Percentiles rank a stretch among this genome's conserved stretches.
These are phyloP conservation scores for Anoplius nigerrimus DNA, from an alignment of 2,888 invertebrate species.

Conservation along the genomic window DNA sequence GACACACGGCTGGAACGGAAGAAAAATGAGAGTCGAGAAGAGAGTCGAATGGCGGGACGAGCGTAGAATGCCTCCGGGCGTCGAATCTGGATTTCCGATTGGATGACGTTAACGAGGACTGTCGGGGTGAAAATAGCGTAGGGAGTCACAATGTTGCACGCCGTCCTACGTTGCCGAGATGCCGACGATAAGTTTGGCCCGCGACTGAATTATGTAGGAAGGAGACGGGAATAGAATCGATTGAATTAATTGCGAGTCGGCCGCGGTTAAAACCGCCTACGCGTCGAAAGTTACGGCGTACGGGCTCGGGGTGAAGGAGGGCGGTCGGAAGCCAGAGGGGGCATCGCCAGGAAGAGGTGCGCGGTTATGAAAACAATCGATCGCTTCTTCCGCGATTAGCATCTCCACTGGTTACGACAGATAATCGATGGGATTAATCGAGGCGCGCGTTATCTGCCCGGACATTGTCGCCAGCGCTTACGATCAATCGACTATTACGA, in stretches of 20 bases:
- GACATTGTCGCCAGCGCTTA: constrained; percentile 49
- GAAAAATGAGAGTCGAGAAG: constrained; percentile 9
- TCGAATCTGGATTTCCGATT: constrained; percentile 47
- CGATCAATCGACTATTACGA: constrained; percentile 39
- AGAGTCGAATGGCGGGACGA: constrained; percentile 19
- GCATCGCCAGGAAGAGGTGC: constrained; percentile 23
- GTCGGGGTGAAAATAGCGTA: constrained; percentile 54
- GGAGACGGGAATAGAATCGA: too few species aligned
- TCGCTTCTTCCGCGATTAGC: constrained; percentile 44
- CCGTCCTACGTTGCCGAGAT: too few species aligned
- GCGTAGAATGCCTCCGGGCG: constrained; percentile 40
- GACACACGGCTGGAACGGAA: background rate
- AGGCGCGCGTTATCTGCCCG: constrained; percentile 56
- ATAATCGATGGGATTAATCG: constrained; percentile 60
- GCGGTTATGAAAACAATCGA: constrained; percentile 36
- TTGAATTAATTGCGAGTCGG: too few species aligned
- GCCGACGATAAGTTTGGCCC: too few species aligned
- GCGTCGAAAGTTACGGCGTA: too few species aligned
- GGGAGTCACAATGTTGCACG: too few species aligned
- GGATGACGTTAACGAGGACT: constrained; percentile 51
- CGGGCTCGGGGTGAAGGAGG: too few species aligned
- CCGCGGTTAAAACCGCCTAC: too few species aligned
- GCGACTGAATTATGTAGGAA: too few species aligned
- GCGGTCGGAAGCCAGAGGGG: too few species aligned
- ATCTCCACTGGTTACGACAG: constrained; percentile 56